phyloP scores from a whole-genome alignment of 2,113 vertebrate genomes.

The Suricata suricatta region DNA sequence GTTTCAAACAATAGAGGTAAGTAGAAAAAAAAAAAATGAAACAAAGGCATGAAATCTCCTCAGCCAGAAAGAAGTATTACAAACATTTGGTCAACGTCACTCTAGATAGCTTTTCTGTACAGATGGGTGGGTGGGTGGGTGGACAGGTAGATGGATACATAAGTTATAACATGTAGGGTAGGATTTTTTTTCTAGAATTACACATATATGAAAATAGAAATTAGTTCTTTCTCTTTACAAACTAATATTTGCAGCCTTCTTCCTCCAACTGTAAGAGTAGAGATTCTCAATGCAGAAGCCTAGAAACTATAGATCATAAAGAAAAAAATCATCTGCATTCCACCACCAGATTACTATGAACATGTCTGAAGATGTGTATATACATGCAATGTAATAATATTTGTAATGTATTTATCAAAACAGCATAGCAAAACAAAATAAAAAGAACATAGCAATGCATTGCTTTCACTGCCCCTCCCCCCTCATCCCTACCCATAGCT shows the following conservation, averaged over 20 bases:
- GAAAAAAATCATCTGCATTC: not conserved
- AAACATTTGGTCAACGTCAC: not conserved
- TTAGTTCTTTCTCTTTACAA: not conserved
- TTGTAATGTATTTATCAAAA: not conserved
- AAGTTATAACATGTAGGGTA: not conserved
- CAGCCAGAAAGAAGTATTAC: not conserved
- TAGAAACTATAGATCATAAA: not conserved
- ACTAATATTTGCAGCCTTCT: not conserved
- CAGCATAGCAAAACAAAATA: not conserved
- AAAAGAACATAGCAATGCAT: not conserved
- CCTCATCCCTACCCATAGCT: not conserved
- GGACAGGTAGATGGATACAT: not conserved
- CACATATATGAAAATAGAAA: slow-evolving; percentile 24
- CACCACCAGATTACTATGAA: not conserved
- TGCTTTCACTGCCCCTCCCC: no score
- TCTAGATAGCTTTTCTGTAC: not conserved
- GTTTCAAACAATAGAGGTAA: not conserved
- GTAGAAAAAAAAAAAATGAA: not conserved
- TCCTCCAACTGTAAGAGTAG: not conserved
- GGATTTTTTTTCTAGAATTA: not conserved
- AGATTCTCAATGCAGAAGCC: not conserved
- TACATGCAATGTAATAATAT: not conserved
- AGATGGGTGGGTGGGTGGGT: not conserved
- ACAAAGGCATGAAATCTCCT: not conserved
- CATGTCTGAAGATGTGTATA: not conserved